A percentile compares a stretch with the other conserved stretches of the same genome.
These are phyloP conservation scores for Charanyca ferruginea DNA, from an alignment of 2,888 invertebrate genomes.

Conservation along the genomic window DNA sequence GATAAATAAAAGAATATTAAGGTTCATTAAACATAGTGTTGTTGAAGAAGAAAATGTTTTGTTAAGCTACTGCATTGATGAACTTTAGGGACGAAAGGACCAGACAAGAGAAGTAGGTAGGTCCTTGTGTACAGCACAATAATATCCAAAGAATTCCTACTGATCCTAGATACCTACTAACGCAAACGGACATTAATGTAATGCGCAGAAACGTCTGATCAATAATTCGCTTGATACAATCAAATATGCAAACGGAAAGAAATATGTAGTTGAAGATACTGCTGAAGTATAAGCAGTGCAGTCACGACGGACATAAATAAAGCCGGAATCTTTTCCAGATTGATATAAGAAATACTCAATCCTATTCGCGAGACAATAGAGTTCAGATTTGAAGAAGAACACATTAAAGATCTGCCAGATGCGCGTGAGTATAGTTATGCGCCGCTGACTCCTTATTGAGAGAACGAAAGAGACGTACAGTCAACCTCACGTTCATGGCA, in stretches of 20 bases:
- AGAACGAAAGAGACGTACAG: conserved; percentile 65
- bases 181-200: conserved; percentile 18
- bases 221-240: conserved; percentile 62
- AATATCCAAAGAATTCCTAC: not conserved
- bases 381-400: conserved; percentile 62
- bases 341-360: conserved; percentile 63
- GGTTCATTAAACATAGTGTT: not conserved
- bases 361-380: conserved; percentile 59
- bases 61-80: too few species aligned
- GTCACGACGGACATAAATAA: conserved; percentile 90
- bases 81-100: too few species aligned
- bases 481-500: not conserved
- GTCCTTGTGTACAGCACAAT: not conserved
- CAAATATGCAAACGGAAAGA: conserved; percentile 59
- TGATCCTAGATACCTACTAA: conserved; percentile 2
- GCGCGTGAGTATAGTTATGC: conserved; percentile 82
- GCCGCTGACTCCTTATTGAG: conserved; percentile 52
- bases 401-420: conserved; percentile 68
- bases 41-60: not conserved
- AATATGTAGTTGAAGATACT: conserved; percentile 59
- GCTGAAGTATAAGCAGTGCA: conserved; percentile 71
- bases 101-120: not conserved
- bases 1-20: not conserved
- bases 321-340: conserved; percentile 75
- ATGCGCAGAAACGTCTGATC: conserved; percentile 44